Conservation (phyloP, 2,797 vertebrate species). For the Crenichthys baileyi region DNA sequence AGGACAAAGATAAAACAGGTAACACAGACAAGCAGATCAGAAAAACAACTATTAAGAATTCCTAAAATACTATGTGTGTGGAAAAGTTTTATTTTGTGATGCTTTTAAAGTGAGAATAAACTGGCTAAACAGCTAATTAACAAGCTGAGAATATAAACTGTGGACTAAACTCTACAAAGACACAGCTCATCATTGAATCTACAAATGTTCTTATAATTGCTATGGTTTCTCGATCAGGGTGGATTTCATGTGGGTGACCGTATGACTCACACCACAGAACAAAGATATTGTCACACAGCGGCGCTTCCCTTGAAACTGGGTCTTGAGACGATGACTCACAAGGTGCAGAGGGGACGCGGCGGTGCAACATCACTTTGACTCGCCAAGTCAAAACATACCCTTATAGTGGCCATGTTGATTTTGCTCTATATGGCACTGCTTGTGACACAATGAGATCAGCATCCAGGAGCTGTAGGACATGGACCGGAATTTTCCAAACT, state of each 20-base stretch:
- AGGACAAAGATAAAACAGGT: neutral
- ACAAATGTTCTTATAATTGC: neutral
- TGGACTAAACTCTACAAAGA: constrained; percentile 3
- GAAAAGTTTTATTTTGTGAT: neutral
- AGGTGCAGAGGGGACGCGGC: constrained; percentile 5
- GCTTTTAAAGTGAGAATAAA: neutral
- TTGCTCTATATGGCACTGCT: constrained; percentile 17
- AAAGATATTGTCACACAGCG: constrained; percentile 19
- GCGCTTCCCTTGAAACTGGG: constrained; percentile 29
- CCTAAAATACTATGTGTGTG: neutral
- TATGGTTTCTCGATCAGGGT: constrained; percentile 6
- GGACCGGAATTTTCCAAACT: constrained; percentile 7
- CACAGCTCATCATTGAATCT: neutral
- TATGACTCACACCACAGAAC: constrained; percentile 56
- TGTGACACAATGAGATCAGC: constrained; percentile 64
- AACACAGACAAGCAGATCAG: neutral
- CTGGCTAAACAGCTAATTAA: neutral
- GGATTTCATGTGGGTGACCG: constrained; percentile 29
- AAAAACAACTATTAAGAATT: neutral
- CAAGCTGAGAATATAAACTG: neutral
- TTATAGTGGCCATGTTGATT: constrained; percentile 10
- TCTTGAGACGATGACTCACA: constrained; percentile 54
- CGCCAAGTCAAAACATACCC: constrained; percentile 48
- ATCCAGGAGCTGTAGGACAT: constrained; percentile 13
- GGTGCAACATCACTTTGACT: constrained; percentile 19